These are phyloP conservation scores for Notamacropus eugenii DNA, from an alignment of 2,797 vertebrate species.

Conservation along the genomic window DNA sequence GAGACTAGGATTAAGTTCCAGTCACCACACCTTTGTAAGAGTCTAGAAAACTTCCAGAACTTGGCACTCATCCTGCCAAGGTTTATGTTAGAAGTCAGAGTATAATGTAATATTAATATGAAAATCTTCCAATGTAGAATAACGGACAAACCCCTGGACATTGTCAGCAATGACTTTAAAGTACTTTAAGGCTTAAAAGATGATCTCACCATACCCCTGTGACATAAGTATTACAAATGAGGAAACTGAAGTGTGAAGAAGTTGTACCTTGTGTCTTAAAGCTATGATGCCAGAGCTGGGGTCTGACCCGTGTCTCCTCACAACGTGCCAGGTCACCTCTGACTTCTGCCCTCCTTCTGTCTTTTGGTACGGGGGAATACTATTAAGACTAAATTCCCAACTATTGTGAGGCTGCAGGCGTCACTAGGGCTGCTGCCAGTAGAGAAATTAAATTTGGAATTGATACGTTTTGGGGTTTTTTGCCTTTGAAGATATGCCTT, in stretches of 20 bases:
- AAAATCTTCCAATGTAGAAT: background rate
- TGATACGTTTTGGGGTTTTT: background rate
- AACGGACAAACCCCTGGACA: no score
- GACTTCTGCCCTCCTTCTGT: background rate
- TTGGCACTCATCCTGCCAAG: background rate
- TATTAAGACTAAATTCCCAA: no score
- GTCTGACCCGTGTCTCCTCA: no score
- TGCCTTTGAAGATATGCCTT: background rate
- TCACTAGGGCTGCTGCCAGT: background rate
- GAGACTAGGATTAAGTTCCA: background rate
- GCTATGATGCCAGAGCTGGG: background rate
- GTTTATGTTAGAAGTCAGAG: background rate
- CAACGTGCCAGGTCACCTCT: no score
- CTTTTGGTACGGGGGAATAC: no score
- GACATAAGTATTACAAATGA: background rate
- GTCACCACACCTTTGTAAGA: background rate
- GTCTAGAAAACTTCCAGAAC: background rate
- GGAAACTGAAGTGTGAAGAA: background rate
- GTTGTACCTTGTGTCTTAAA: background rate
- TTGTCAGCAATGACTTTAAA: background rate
- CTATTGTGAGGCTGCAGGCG: background rate
- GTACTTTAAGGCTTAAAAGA: background rate
- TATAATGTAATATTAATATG: background rate
- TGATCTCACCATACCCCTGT: background rate
- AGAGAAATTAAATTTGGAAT: background rate